phyloP scores from a whole-genome alignment of 2,797 vertebrate species.

The Lindbergichthys nudifrons region DNA sequence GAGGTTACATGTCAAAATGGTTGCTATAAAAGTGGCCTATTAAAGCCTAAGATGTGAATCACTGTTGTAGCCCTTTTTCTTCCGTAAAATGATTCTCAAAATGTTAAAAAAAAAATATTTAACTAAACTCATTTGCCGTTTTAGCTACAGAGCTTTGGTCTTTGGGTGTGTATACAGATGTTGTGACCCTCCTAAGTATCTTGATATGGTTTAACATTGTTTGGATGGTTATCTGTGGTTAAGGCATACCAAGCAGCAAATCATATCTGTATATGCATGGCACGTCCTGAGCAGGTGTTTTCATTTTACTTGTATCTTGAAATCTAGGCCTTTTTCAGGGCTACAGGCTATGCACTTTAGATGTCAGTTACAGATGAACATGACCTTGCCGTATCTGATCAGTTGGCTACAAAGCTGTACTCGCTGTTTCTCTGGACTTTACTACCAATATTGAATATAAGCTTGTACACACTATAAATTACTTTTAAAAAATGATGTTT shows the following conservation, averaged over 20 bases:
- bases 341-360: neutral
- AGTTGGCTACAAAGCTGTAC: neutral
- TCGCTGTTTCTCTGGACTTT: neutral
- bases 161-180: slow-evolving; percentile 30
- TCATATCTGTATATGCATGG: slow-evolving; percentile 25
- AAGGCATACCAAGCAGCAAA: slow-evolving; percentile 27
- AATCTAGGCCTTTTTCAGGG: neutral
- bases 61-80: neutral
- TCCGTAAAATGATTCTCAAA: neutral
- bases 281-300: slow-evolving; percentile 18
- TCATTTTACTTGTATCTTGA: slow-evolving; percentile 9
- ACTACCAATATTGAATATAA: neutral
- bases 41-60: neutral
- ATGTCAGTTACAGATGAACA: slow-evolving; percentile 10
- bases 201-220: slow-evolving; percentile 34
- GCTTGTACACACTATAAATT: neutral
- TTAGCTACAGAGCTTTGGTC: neutral
- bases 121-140: too few species aligned
- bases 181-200: slow-evolving; percentile 24
- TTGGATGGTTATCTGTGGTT: slow-evolving; percentile 26
- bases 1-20: neutral
- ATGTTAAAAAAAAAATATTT: too few species aligned
- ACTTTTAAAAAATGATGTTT: slow-evolving; percentile 16
- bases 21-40: neutral
- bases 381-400: neutral